Percentiles rank a stretch among this genome's conserved stretches.
Conservation (phyloP, 2,797 vertebrate species). For the Amblyraja radiata region DNA sequence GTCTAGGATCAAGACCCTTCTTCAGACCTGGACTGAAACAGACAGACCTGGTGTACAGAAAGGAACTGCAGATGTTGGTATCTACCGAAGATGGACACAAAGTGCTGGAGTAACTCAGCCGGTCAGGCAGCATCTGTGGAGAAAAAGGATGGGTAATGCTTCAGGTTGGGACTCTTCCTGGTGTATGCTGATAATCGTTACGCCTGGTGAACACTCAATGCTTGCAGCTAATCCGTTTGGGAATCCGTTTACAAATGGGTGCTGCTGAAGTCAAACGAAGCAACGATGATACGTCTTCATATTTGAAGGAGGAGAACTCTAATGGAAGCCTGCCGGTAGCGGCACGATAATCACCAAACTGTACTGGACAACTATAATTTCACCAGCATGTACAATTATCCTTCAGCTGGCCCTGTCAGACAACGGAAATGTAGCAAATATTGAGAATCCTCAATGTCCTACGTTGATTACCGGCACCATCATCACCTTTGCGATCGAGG, state of each 20-base stretch:
- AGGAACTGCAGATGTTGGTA: no score
- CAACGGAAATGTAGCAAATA: neutral
- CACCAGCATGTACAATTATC: conserved; percentile 47
- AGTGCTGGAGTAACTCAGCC: no score
- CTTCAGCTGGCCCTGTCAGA: neutral
- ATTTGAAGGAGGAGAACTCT: neutral
- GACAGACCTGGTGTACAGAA: no score
- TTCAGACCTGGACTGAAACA: no score
- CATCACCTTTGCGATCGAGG: no score
- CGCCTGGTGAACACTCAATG: neutral
- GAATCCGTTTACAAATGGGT: neutral
- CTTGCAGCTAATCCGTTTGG: neutral
- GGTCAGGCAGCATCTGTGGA: no score
- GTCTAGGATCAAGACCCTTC: no score
- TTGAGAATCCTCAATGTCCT: neutral
- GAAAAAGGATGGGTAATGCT: no score
- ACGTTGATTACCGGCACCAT: neutral
- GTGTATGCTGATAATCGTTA: neutral
- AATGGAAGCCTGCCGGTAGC: neutral
- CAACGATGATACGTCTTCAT: neutral
- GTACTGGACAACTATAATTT: conserved; percentile 38
- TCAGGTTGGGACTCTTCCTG: no score
- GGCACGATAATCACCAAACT: neutral
- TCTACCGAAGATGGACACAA: no score
- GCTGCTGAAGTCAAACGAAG: no score